These are phyloP conservation scores for Leguminivora glycinivorella DNA, from an alignment of 1,140 invertebrate genomes.

Conservation along the genomic window DNA sequence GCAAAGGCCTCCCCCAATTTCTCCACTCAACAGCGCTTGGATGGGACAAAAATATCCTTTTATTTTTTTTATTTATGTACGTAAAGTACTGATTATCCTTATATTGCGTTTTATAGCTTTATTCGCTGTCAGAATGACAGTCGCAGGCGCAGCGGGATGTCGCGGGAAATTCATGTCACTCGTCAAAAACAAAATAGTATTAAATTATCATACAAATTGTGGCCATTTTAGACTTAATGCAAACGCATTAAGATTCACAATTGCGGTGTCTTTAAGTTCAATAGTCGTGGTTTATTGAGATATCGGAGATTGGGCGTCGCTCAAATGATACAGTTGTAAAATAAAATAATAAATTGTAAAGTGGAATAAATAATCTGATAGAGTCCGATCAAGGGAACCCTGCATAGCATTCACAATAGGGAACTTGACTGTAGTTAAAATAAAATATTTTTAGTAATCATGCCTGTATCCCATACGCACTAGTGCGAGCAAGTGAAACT, in stretches of 20 bases:
- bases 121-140: conserved; percentile 51
- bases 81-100: not conserved
- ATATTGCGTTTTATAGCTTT: conserved; percentile 51
- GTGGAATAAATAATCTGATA: not conserved
- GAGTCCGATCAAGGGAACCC: too few species aligned
- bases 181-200: conserved; percentile 10
- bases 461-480: too few species aligned
- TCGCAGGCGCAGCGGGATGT: conserved; percentile 48
- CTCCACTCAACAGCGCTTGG: too few species aligned
- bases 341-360: not conserved
- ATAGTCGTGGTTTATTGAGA: conserved; percentile 15
- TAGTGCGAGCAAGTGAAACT: too few species aligned
- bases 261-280: not conserved
- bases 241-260: not conserved
- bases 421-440: too few species aligned
- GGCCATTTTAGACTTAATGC: not conserved
- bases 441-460: too few species aligned
- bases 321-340: not conserved
- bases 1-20: too few species aligned
- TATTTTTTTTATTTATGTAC: not conserved
- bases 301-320: not conserved
- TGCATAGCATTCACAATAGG: too few species aligned
- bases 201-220: conserved; percentile 8
- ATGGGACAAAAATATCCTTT: not conserved
- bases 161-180: conserved; percentile 38